A percentile compares a stretch with the other conserved stretches of the same genome.
Conservation (phyloP, 2,797 vertebrate species). For the Oryzias dopingdopingensis region DNA sequence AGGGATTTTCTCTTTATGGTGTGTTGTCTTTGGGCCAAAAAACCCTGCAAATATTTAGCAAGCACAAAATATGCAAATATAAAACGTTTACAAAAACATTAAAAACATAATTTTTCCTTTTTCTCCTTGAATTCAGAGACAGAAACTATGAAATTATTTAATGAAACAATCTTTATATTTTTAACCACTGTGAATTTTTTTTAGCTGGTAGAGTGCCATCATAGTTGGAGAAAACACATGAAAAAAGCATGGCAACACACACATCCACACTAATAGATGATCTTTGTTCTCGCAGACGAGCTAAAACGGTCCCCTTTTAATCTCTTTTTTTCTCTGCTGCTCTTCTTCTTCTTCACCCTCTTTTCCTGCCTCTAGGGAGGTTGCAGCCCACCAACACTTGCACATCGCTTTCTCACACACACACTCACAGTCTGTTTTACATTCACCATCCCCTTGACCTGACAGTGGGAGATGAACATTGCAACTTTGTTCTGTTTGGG, state of each 20-base stretch:
- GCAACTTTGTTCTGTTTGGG: slow-evolving; percentile 45
- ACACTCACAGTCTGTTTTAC: slow-evolving; percentile 30
- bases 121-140: too few species aligned
- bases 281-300: slow-evolving; percentile 52
- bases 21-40: too few species aligned
- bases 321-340: slow-evolving; percentile 29
- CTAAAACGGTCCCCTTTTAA: slow-evolving; percentile 58
- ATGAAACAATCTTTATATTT: too few species aligned
- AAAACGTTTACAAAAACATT: too few species aligned
- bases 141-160: too few species aligned
- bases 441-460: slow-evolving; percentile 35
- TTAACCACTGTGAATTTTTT: neutral
- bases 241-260: neutral
- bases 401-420: slow-evolving; percentile 39
- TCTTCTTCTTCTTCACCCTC: slow-evolving; percentile 26
- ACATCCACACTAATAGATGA: slow-evolving; percentile 44
- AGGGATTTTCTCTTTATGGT: too few species aligned
- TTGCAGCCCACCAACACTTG: slow-evolving; percentile 69
- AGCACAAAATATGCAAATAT: too few species aligned
- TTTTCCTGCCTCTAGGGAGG: slow-evolving; percentile 50
- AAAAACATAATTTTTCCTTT: too few species aligned
- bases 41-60: too few species aligned
- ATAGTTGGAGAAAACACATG: neutral
- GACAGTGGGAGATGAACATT: slow-evolving; percentile 43
- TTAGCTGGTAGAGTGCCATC: neutral